Base-by-base conservation (phyloP, 2,113 vertebrate genomes). In the Dendrocopos noguchii region DNA sequence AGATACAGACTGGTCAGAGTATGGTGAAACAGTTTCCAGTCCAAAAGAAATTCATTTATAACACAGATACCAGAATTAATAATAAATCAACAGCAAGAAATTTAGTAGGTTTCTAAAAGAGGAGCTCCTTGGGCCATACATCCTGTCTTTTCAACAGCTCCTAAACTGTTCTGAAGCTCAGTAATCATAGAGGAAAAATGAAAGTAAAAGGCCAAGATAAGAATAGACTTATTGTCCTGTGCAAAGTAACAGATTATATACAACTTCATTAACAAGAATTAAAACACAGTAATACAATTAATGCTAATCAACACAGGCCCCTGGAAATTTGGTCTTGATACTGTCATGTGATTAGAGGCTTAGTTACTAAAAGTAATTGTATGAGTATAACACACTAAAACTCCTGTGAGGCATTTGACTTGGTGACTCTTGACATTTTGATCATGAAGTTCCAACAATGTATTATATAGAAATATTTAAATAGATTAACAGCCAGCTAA, bases 401-500 rank as follows among this genome's bases (percentile, higher is more conserved):
- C 19, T 91, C 90, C 93, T 94, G 57, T 67, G 90, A 94, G 76
- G 55, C 85, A 71, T 83, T 91, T 90, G 70, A 88, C 63, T 95
- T 78, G 60, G 85, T 84, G 85, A 86, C 76, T 77, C 8, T 2
- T 75, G 85, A 78, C 70, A 93, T 75, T 91, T 94, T 86, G 68
- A 61, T 94, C 95, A 86, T n/a, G 44, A 90, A 95, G 93, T 78
- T 78, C 88, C 61, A 93, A 56, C 73, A 86, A 86, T 75, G 86
- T 56, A 27, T 81, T 80, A 84, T n/a, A 78, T 53, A 67, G 17
- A 6, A 72, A 28, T 60, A 83, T 80, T 83, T 86, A 91, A 90
- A 91, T 29, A 78, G 65, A 94, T 93, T 93, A 83, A 93, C 91
- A 84, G 5, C 17, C 53, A 22, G 33, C 22, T 93, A 85, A 93